Evolutionary conservation across 2,888 invertebrate species (phyloP).

Genomic region (Cataglyphis rosenhaueri): DNA sequence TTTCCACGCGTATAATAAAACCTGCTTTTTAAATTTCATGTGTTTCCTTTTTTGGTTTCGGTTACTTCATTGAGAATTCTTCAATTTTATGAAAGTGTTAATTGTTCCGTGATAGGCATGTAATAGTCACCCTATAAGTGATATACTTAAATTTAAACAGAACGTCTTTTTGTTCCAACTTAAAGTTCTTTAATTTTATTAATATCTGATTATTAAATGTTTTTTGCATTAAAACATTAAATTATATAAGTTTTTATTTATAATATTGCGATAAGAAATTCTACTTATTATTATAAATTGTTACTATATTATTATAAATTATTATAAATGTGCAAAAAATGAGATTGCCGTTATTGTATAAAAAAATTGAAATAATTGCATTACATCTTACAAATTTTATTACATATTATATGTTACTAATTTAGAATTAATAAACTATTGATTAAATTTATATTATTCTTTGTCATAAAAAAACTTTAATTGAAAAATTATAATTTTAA

Average conservation of each 20-base stretch:
- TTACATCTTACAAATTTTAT: neutral
- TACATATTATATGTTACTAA: neutral
- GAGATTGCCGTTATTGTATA: neutral
- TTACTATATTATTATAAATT: neutral
- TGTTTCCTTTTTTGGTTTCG: neutral
- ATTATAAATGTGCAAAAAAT: neutral
- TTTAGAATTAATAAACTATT: neutral
- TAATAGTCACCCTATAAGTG: neutral
- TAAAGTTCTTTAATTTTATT: neutral
- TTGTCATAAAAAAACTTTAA: neutral
- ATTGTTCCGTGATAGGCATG: neutral
- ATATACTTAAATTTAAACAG: neutral
- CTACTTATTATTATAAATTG: neutral
- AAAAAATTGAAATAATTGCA: neutral
- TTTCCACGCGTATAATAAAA: conserved; percentile 11
- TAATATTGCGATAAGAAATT: neutral
- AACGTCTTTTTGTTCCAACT: neutral
- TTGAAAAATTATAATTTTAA: neutral
- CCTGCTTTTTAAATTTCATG: neutral
- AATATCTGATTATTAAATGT: neutral
- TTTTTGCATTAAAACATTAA: neutral
- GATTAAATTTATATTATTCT: neutral
- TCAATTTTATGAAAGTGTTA: neutral
- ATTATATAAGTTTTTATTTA: neutral
- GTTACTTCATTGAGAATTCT: neutral